Conservation (phyloP, 2,888 invertebrate species). For the Archips crataeganus region DNA sequence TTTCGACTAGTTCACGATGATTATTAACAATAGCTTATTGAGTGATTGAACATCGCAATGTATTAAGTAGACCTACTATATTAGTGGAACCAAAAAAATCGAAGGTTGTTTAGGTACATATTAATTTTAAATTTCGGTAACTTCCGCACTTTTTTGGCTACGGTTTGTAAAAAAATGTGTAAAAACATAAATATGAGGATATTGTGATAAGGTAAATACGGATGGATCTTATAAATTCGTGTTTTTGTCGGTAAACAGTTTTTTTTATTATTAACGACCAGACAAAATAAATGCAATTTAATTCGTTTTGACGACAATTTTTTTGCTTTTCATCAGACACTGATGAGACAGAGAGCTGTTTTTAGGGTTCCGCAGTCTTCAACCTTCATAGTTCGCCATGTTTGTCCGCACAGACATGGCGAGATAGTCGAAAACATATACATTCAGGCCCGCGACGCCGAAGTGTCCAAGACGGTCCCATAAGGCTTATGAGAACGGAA, state of each 20-base stretch:
- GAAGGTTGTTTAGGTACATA: slow-evolving; percentile 20
- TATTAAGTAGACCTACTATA: neutral
- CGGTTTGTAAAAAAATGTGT: neutral
- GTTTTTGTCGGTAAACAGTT: neutral
- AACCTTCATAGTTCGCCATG: no score
- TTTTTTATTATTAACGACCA: neutral
- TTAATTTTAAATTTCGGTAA: slow-evolving; percentile 1
- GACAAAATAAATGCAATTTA: neutral
- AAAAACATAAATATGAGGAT: neutral
- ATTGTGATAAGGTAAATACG: neutral
- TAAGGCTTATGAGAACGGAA: no score
- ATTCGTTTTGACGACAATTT: neutral
- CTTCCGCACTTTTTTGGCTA: slow-evolving; percentile 4
- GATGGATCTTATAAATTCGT: neutral
- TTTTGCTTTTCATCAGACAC: neutral
- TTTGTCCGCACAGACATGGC: no score
- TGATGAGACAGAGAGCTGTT: no score
- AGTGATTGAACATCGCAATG: slow-evolving; percentile 2
- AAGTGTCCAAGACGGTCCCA: no score
- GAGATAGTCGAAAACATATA: no score
- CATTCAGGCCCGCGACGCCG: no score
- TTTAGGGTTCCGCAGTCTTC: no score
- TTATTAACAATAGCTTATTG: slow-evolving; percentile 31
- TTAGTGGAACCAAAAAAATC: slow-evolving; percentile 9
- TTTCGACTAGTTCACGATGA: slow-evolving; percentile 36